These are phyloP conservation scores for Marmota monax DNA, from an alignment of 2,113 vertebrate genomes.

Conservation along the genomic window DNA sequence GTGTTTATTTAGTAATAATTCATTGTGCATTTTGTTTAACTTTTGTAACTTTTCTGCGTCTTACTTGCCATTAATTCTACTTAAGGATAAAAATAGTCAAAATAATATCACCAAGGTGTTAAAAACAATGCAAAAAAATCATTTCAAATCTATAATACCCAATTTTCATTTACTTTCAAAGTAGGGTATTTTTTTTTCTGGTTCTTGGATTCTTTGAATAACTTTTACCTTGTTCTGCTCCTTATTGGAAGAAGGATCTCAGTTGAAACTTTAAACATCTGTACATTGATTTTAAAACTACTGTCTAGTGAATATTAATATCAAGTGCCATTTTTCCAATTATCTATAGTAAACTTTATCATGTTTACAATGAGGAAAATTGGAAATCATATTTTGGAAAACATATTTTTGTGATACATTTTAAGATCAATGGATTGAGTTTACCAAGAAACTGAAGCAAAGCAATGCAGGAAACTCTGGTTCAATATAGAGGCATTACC, in stretches of 20 bases:
- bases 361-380: background rate
- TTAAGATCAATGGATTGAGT: background rate
- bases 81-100: background rate
- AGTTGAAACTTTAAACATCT: background rate
- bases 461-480: background rate
- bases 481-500: background rate
- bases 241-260: background rate
- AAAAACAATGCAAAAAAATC: background rate
- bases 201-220: constrained; percentile 1
- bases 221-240: background rate
- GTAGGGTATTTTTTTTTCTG: background rate
- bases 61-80: background rate
- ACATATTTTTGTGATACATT: background rate
- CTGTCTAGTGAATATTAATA: background rate
- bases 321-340: background rate
- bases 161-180: background rate
- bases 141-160: background rate
- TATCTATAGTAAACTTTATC: background rate
- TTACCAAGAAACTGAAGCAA: background rate
- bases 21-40: background rate
- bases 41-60: background rate
- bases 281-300: constrained; percentile 7
- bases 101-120: background rate
- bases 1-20: background rate
- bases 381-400: constrained; percentile 8